Evolutionary conservation across 1,140 invertebrate genomes (phyloP).

Genomic region (Eriocheir sinensis): DNA sequence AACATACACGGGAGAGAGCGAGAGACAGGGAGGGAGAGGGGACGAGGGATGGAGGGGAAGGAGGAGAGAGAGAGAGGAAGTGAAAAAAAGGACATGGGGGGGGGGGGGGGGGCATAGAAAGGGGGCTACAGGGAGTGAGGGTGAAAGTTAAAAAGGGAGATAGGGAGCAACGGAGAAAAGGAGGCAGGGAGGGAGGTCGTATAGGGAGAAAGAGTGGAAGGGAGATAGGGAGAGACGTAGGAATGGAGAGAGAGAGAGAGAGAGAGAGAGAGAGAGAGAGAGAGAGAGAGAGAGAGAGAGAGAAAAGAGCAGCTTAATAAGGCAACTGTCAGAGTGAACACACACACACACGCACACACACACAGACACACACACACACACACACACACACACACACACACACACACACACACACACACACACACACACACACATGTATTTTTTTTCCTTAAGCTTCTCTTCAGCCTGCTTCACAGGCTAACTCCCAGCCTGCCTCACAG

Average conservation of each 20-base stretch:
- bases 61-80: neutral
- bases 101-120: neutral
- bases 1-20: neutral
- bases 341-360: constrained; percentile 54
- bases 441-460: no score
- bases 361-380: constrained; percentile 59
- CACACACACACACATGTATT: neutral
- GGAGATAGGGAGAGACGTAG: neutral
- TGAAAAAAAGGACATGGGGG: no score
- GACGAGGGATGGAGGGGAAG: no score
- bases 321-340: neutral
- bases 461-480: no score
- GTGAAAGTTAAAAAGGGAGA: no score
- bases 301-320: neutral
- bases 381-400: constrained; percentile 60
- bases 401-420: constrained; percentile 56
- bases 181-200: neutral
- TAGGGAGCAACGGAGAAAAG: no score
- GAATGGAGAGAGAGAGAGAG: no score
- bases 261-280: neutral
- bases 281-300: constrained; percentile 22
- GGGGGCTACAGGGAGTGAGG: neutral
- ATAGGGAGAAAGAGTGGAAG: neutral
- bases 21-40: no score
- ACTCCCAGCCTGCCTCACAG: no score